Base-by-base conservation (phyloP, 2,888 invertebrate genomes). In the Salticus scenicus region DNA sequence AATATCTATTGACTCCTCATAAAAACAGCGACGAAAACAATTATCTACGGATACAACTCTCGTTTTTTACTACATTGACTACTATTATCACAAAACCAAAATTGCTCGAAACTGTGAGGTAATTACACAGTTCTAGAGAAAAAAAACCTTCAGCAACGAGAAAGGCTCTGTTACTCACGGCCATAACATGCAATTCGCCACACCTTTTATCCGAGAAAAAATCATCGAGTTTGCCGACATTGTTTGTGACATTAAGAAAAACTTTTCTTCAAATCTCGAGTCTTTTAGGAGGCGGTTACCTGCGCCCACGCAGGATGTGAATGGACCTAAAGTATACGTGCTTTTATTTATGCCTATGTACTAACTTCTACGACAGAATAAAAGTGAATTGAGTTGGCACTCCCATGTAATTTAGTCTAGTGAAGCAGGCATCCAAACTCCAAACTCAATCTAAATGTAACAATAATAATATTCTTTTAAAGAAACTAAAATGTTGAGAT, bases 11-110 rank as follows among this genome's bases (percentile, higher is more conserved):
- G 57, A 57, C 24, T 57, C 24, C 24, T 24, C 57, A 57, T 24
- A 57, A 57, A 57, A 57, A 57, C 57, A 57, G 24, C 57, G 57
- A 57, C 57, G 57, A 57, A 57, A 57, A 57, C 57, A 57, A 57
- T 57, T 57, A 57, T 20, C 24, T 17, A 24, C 57, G 57, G 24
- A 24, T 24, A 57, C 57, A 57, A 24, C 57, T 24, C 57, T n/a
- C n/a, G n/a, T n/a, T n/a, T 57, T 57, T 57, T 57, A 7, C 24
- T 57, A 57, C 57, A 24, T 24, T 57, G 24, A 24, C 57, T 57
- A 24, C 57, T 57, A 57, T 57, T 57, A 57, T 57, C 57, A 24
- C 57, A 57, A 57, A 57, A 7, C 57, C 57, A 24, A 57, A 57
- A 57, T 57, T 1, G 24, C 57, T 24, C 20, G 14, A 4, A 57